Percentiles rank a stretch among this genome's conserved stretches.
Evolutionary conservation across 2,888 invertebrate genomes (phyloP).

Genomic region (Andrena flavipes): DNA sequence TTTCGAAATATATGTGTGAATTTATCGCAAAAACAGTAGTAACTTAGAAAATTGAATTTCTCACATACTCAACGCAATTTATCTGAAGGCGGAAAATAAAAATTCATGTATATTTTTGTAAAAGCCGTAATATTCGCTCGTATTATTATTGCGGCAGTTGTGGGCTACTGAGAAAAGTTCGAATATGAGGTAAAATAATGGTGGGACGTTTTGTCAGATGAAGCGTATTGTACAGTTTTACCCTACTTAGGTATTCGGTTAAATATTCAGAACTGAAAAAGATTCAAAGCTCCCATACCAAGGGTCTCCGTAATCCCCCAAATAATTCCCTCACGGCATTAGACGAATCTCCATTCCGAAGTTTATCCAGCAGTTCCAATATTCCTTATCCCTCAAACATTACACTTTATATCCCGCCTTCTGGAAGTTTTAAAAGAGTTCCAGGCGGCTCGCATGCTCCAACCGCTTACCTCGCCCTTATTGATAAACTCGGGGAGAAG

Average conservation of each 20-base stretch:
- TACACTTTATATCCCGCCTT: constrained; percentile 35
- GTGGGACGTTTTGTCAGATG: no score
- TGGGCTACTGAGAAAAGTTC: no score
- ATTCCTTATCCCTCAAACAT: constrained; percentile 46
- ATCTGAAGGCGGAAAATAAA: no score
- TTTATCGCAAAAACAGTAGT: no score
- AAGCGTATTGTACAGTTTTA: no score
- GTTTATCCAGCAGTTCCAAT: constrained; percentile 47
- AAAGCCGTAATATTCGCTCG: no score
- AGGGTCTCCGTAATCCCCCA: constrained; percentile 2
- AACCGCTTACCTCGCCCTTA: constrained; percentile 42
- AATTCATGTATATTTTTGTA: no score
- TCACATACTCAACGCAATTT: no score
- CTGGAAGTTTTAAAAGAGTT: constrained; percentile 62
- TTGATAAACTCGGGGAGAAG: constrained; percentile 58
- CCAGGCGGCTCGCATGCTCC: constrained; percentile 23
- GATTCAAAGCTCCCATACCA: not conserved
- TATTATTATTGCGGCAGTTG: no score
- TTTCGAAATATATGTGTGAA: no score
- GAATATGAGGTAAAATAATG: no score
- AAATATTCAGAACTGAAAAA: not conserved
- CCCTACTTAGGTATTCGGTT: not conserved
- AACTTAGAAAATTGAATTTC: no score
- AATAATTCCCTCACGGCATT: constrained; percentile 12
- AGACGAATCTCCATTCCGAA: constrained; percentile 32